Evolutionary conservation across 2,888 invertebrate species (phyloP).

Genomic region (Phengaris arion): DNA sequence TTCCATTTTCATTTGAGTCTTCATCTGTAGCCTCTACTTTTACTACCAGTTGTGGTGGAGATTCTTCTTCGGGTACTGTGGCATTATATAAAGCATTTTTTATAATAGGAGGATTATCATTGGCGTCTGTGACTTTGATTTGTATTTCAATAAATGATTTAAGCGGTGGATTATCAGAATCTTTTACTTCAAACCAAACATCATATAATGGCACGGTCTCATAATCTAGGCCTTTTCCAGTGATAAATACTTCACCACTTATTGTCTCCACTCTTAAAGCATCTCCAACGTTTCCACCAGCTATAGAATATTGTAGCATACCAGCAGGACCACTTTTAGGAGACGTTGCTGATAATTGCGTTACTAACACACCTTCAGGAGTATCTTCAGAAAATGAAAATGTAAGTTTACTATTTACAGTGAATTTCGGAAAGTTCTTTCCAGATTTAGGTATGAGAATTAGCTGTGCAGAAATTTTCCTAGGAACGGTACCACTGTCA

Average conservation of each 20-base stretch:
- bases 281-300: constrained; percentile 95
- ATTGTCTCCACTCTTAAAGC: constrained; percentile 89
- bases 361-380: constrained; percentile 86
- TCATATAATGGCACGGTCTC: constrained; percentile 91
- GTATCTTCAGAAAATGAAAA: constrained; percentile 91
- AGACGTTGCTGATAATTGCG: constrained; percentile 87
- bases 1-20: constrained; percentile 93
- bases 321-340: constrained; percentile 87
- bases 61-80: constrained; percentile 91
- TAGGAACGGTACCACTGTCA: constrained; percentile 86
- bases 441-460: constrained; percentile 87
- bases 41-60: constrained; percentile 86
- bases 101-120: constrained; percentile 94
- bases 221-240: constrained; percentile 89
- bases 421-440: constrained; percentile 89
- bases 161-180: constrained; percentile 89
- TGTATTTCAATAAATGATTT: constrained; percentile 88
- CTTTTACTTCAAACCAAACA: constrained; percentile 94
- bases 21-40: constrained; percentile 89
- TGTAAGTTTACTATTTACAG: constrained; percentile 83
- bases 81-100: constrained; percentile 90
- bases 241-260: constrained; percentile 89
- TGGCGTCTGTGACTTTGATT: constrained; percentile 95
- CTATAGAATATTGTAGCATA: constrained; percentile 88
- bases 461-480: constrained; percentile 86